A percentile compares a stretch with the other conserved stretches of the same genome.
Evolutionary conservation across 2,797 vertebrate species (phyloP).

Genomic region (Aselliscus stoliczkanus): DNA sequence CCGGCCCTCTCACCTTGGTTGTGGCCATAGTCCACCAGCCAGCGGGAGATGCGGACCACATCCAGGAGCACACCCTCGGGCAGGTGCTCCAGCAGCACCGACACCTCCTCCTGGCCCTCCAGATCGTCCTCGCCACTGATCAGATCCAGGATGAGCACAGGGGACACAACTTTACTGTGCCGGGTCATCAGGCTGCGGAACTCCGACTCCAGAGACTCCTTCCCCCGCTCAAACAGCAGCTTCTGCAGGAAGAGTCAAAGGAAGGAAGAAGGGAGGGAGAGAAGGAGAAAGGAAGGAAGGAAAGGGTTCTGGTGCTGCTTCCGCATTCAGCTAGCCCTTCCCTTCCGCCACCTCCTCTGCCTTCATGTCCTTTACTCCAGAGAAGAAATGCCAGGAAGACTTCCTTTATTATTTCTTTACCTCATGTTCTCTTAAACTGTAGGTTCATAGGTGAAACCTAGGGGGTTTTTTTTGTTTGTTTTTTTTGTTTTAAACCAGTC

Average conservation of each 20-base stretch:
- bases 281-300: neutral
- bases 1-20: constrained; percentile 88
- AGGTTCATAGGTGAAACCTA: neutral
- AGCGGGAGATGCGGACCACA: constrained; percentile 92
- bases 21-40: constrained; percentile 96
- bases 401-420: neutral
- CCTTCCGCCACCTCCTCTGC: neutral
- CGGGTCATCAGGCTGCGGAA: constrained; percentile 93
- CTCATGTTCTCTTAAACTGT: neutral
- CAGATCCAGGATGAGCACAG: constrained; percentile 95
- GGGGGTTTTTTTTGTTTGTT: no score
- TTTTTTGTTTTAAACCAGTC: no score
- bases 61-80: constrained; percentile 92
- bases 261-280: neutral
- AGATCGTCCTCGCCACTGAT: constrained; percentile 93
- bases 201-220: constrained; percentile 95
- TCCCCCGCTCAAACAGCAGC: constrained; percentile 95
- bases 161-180: constrained; percentile 94
- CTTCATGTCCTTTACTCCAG: neutral
- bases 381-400: neutral
- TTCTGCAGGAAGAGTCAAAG: constrained; percentile 82
- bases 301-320: fast-evolving
- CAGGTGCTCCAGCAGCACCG: constrained; percentile 91
- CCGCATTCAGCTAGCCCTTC: neutral
- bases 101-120: constrained; percentile 91